A percentile compares a stretch with the other conserved stretches of the same genome.
These are phyloP conservation scores for Drosophila sucinea DNA, from an alignment of 1,140 invertebrate species.

Conservation along the genomic window DNA sequence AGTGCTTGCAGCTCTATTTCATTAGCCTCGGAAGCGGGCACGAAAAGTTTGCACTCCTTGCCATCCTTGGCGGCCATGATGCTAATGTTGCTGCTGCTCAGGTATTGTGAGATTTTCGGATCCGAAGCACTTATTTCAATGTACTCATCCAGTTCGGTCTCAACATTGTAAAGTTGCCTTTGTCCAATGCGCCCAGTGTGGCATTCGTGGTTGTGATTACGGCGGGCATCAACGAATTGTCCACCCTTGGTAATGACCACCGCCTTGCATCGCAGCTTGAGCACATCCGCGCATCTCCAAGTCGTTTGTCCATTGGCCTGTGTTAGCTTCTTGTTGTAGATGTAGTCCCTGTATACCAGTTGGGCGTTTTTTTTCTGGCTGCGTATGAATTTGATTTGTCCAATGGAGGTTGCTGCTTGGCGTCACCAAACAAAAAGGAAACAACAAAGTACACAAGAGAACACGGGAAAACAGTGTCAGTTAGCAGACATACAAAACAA, in stretches of 20 bases:
- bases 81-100: conserved; percentile 71
- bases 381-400: conserved; percentile 65
- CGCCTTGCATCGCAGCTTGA: conserved; percentile 72
- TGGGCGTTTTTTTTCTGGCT: conserved; percentile 81
- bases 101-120: conserved; percentile 68
- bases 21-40: conserved; percentile 67
- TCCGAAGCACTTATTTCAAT: conserved; percentile 73
- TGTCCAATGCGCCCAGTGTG: conserved; percentile 60
- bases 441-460: conserved; percentile 29
- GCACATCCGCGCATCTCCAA: conserved; percentile 72
- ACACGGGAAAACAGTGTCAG: conserved; percentile 17
- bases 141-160: conserved; percentile 74
- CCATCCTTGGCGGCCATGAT: conserved; percentile 71
- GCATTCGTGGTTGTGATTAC: conserved; percentile 66
- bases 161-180: conserved; percentile 63
- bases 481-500: conserved; percentile 19
- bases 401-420: conserved; percentile 14
- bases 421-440: conserved; percentile 15
- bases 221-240: conserved; percentile 54
- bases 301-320: conserved; percentile 79
- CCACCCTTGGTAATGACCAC: conserved; percentile 74
- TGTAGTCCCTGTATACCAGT: conserved; percentile 68
- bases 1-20: conserved; percentile 70
- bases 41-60: conserved; percentile 73
- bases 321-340: conserved; percentile 79